These are phyloP conservation scores for Eleutherodactylus coqui DNA, from an alignment of 2,797 vertebrate species.

Conservation along the genomic window DNA sequence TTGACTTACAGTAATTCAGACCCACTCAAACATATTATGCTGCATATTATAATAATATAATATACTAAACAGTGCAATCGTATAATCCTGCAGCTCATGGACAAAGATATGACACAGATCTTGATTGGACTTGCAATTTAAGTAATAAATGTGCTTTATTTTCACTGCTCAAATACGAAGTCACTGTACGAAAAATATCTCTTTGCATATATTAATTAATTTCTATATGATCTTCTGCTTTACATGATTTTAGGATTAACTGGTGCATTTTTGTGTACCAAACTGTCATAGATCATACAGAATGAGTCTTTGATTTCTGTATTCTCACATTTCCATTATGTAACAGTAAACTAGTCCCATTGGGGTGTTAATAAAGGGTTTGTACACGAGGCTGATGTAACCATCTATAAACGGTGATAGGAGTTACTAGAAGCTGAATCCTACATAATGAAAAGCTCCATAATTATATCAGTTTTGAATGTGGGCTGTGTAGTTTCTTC, in stretches of 20 bases:
- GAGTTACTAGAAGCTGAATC: constrained; percentile 17
- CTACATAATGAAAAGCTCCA: constrained; percentile 25
- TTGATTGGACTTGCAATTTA: too few species aligned
- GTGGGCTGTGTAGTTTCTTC: constrained; percentile 8
- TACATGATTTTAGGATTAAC: not conserved
- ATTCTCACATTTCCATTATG: not conserved
- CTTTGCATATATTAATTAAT: not conserved
- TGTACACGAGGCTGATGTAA: constrained; percentile 13
- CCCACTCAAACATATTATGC: too few species aligned
- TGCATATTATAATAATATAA: too few species aligned
- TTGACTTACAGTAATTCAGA: too few species aligned
- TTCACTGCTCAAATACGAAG: too few species aligned
- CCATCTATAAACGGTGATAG: constrained; percentile 15
- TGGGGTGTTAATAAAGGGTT: constrained; percentile 7
- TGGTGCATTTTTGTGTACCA: not conserved
- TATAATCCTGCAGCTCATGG: too few species aligned
- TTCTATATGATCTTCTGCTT: too few species aligned
- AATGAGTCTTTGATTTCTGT: not conserved
- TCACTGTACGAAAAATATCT: too few species aligned
- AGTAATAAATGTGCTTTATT: too few species aligned
- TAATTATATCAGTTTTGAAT: constrained; percentile 29
- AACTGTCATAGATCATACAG: not conserved
- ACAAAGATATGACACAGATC: too few species aligned
- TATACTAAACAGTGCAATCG: too few species aligned
- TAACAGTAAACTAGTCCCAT: not conserved